Conservation (phyloP, 2,797 vertebrate species). For the Pachyuromys duprasi region DNA sequence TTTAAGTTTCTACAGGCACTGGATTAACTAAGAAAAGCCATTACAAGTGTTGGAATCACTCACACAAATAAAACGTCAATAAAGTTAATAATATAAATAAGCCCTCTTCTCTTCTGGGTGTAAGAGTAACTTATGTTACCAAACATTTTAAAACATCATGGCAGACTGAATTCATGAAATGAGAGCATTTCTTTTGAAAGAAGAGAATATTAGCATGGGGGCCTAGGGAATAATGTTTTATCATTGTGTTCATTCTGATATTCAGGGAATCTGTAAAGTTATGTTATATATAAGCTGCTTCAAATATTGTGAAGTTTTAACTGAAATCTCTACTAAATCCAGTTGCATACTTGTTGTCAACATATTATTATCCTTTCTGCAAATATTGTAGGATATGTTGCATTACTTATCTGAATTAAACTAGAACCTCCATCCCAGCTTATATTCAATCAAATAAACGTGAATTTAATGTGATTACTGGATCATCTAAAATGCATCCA, state of each 20-base stretch:
- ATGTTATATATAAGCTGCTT: neutral
- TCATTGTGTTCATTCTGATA: neutral
- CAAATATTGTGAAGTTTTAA: constrained; percentile 45
- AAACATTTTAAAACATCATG: constrained; percentile 28
- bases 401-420: neutral
- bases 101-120: neutral
- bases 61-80: constrained; percentile 51
- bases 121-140: constrained; percentile 17
- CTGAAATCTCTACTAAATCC: neutral
- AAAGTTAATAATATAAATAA: constrained; percentile 23
- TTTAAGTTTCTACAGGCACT: neutral
- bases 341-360: neutral
- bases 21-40: constrained; percentile 63
- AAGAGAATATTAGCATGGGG: neutral
- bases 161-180: constrained; percentile 40
- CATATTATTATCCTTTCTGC: neutral
- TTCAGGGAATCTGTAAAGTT: neutral
- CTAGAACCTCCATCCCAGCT: neutral
- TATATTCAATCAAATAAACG: neutral
- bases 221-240: neutral
- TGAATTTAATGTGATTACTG: neutral
- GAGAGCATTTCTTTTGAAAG: constrained; percentile 19
- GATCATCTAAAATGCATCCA: neutral
- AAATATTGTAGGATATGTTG: neutral
- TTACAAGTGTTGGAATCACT: constrained; percentile 34